Evolutionary conservation across 2,797 vertebrate species (phyloP).

Genomic region (Hydrophis major): DNA sequence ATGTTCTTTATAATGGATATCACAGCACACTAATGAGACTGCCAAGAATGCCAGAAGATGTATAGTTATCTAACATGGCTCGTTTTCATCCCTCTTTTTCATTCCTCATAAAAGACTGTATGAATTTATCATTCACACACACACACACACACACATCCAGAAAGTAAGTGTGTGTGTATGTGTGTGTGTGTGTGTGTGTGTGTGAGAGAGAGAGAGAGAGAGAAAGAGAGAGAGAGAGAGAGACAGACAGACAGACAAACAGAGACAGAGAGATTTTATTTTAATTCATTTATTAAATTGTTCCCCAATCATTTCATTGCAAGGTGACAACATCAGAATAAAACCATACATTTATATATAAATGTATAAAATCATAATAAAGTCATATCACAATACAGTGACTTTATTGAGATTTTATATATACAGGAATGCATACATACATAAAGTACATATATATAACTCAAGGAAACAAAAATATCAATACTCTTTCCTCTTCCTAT

Average conservation of each 20-base stretch:
- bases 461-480: neutral
- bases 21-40: slow-evolving; percentile 61
- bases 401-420: neutral
- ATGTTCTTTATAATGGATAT: slow-evolving; percentile 61
- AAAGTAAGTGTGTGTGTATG: neutral
- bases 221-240: too few relatives aligned
- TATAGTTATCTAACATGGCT: slow-evolving; percentile 46
- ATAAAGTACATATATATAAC: neutral
- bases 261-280: neutral
- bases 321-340: neutral
- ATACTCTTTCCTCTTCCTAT: neutral
- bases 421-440: neutral
- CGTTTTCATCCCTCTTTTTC: slow-evolving; percentile 46
- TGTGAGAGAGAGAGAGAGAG: too few relatives aligned
- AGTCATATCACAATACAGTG: neutral
- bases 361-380: neutral
- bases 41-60: slow-evolving; percentile 52
- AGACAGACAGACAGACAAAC: too few relatives aligned
- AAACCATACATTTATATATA: neutral
- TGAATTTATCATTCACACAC: slow-evolving; percentile 1
- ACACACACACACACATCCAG: neutral
- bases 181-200: neutral
- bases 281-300: neutral
- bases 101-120: slow-evolving; percentile 30
- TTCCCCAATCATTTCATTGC: neutral